Conservation (phyloP, 1,140 invertebrate species). For the Bombus affinis region DNA sequence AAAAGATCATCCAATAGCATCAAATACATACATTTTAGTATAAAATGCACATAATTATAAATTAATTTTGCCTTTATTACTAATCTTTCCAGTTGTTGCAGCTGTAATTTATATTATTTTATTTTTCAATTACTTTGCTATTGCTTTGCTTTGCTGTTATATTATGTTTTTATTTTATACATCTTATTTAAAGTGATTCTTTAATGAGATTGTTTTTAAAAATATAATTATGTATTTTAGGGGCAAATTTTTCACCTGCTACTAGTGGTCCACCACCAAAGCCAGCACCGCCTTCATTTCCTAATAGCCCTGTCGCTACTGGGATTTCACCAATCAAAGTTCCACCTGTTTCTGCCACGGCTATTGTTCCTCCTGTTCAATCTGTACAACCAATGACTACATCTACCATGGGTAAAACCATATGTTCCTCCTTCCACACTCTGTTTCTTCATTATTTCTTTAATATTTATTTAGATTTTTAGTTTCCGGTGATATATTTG, state of each 20-base stretch:
- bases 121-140: constrained; percentile 10
- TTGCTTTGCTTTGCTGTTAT: constrained; percentile 20
- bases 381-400: constrained; percentile 68
- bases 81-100: neutral
- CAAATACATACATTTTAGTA: constrained; percentile 5
- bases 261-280: constrained; percentile 78
- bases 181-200: constrained; percentile 1
- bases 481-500: neutral
- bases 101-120: constrained; percentile 1
- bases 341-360: constrained; percentile 51
- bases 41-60: neutral
- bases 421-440: neutral
- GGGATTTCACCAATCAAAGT: constrained; percentile 70
- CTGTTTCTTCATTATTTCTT: neutral
- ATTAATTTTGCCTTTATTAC: constrained; percentile 8
- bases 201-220: neutral
- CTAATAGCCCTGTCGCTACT: constrained; percentile 76
- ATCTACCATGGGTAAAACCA: constrained; percentile 72
- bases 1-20: neutral
- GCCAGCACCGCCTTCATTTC: constrained; percentile 80
- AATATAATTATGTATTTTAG: constrained; percentile 61
- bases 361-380: constrained; percentile 67
- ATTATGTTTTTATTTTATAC: neutral
- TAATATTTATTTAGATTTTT: neutral
- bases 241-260: constrained; percentile 74